Conservation (phyloP, 2,797 vertebrate species). For the Garrulus glandarius region DNA sequence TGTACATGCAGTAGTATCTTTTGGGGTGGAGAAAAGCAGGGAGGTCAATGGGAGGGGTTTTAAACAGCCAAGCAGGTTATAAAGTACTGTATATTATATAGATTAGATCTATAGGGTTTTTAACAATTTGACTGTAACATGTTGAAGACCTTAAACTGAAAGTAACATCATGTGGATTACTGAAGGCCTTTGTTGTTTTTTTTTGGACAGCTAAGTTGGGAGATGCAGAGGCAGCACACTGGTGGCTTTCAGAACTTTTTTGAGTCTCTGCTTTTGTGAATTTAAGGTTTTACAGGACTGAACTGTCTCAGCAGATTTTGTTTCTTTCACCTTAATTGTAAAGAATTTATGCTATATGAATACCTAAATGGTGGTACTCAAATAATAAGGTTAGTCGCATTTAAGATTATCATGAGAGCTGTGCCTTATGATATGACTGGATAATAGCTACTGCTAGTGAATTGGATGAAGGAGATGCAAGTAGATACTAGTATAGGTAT, state of each 20-base stretch:
- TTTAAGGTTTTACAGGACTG: not conserved
- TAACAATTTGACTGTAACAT: not conserved
- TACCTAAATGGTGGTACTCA: not conserved
- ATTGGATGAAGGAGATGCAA: not conserved
- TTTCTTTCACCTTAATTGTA: not conserved
- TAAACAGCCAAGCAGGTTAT: not conserved
- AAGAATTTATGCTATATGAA: not conserved
- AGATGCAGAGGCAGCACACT: not conserved
- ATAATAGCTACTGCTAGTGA: not conserved
- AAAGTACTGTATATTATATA: not conserved
- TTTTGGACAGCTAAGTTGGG: not conserved
- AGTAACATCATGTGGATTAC: not conserved
- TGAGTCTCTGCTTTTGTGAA: not conserved
- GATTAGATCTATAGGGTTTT: not conserved
- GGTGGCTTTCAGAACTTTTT: not conserved
- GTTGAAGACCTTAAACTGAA: not conserved
- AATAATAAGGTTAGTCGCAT: not conserved
- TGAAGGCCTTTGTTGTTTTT: not conserved
- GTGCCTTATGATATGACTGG: not conserved
- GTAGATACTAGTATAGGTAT: not conserved
- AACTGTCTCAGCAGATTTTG: not conserved
- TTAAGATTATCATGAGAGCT: not conserved
- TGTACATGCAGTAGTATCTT: not conserved
- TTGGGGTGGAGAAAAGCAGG: not conserved
- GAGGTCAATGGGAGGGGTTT: not conserved